These are phyloP conservation scores for Nannobrachium achirus DNA, from an alignment of 2,113 vertebrate genomes.

Conservation along the genomic window DNA sequence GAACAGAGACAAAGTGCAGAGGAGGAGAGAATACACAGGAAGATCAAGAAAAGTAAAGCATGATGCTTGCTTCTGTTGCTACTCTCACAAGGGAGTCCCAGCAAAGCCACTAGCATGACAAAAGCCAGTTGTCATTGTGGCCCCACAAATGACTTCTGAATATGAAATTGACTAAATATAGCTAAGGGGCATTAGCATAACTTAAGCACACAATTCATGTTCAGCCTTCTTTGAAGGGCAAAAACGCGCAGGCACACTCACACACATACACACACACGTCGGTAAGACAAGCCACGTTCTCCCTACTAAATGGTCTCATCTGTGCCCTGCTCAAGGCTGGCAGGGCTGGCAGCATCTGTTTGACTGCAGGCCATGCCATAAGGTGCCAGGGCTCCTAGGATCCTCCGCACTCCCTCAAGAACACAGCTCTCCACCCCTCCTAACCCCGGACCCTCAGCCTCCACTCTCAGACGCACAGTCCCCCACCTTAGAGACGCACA, in stretches of 20 bases:
- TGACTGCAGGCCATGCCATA: conserved; percentile 81
- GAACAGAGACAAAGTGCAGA: too few relatives aligned
- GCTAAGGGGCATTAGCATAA: conserved; percentile 51
- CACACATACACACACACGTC: conserved; percentile 25
- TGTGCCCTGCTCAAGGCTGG: conserved; percentile 74
- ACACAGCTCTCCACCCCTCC: conserved; percentile 74
- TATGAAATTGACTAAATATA: too few relatives aligned
- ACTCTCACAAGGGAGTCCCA: too few relatives aligned
- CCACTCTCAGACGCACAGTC: too few relatives aligned
- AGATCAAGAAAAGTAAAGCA: too few relatives aligned
- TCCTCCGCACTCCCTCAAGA: conserved; percentile 74
- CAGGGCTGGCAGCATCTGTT: conserved; percentile 78
- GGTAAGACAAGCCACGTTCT: conserved; percentile 72
- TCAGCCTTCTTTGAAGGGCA: conserved; percentile 29
- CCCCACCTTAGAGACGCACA: too few relatives aligned
- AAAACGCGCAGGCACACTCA: not conserved
- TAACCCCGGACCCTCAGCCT: not conserved
- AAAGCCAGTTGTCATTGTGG: too few relatives aligned
- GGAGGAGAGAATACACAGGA: too few relatives aligned
- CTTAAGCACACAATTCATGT: conserved; percentile 54
- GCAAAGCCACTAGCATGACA: too few relatives aligned
- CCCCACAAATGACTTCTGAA: too few relatives aligned
- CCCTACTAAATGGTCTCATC: conserved; percentile 69
- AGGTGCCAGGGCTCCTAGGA: conserved; percentile 77
- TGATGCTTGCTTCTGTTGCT: too few relatives aligned